Evolutionary conservation across 2,113 vertebrate species (phyloP).

Genomic region (Vidua chalybeata): DNA sequence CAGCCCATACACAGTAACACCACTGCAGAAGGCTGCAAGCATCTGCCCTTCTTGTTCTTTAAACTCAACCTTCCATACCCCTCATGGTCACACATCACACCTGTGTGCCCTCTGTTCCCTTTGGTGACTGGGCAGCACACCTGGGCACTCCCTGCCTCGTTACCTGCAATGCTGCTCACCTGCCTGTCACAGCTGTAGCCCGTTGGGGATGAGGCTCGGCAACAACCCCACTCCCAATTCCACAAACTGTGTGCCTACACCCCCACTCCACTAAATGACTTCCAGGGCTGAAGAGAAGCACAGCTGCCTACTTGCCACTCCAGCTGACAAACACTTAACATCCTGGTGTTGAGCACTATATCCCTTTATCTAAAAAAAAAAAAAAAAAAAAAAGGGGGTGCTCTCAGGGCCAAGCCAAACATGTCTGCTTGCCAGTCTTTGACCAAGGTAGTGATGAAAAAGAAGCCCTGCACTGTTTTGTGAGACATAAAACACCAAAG

Average conservation of each 20-base stretch:
- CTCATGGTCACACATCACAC: fast-evolving
- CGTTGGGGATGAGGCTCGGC: not conserved
- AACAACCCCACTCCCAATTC: not conserved
- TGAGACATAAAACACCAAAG: not conserved
- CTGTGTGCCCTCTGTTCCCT: not conserved
- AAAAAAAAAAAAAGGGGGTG: not conserved
- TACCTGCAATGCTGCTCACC: not conserved
- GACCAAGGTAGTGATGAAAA: fast-evolving
- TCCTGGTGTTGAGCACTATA: not conserved
- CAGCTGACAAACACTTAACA: too few species aligned
- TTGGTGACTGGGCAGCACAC: not conserved
- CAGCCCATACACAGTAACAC: too few species aligned
- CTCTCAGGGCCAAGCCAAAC: not conserved
- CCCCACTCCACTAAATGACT: fast-evolving
- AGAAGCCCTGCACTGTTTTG: not conserved
- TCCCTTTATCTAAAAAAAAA: not conserved
- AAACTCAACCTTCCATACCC: not conserved
- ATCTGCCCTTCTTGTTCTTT: not conserved
- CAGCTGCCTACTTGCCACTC: not conserved
- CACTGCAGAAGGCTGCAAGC: not conserved
- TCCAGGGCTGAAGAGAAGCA: not conserved
- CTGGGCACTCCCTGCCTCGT: not conserved
- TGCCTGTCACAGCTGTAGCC: not conserved
- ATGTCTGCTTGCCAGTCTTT: fast-evolving
- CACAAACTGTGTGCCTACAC: not conserved